Evolutionary conservation across 2,797 vertebrate species (phyloP), one percentile per base, ranked within the genome.

Genomic region (Etheostoma perlongum): DNA sequence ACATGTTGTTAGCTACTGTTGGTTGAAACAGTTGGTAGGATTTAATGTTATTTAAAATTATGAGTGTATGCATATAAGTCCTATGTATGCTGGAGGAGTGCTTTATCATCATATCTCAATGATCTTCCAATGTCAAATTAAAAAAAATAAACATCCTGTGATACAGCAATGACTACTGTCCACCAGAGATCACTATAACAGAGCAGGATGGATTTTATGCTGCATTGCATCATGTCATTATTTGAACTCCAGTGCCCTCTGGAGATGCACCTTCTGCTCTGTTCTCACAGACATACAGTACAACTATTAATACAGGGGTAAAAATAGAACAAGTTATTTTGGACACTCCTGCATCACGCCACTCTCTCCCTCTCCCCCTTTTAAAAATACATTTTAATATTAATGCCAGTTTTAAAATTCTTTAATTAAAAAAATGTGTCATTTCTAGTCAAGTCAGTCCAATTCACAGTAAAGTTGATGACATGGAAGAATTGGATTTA

Each of bases 241-340:
- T 47, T 66, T 86, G 70, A 87, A 84, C 85, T 78, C 1, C 6
- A 63, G 62, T 85, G 18, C 27, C 79, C 74, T 79, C 42, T 27
- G 11, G 1, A 67, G 73, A 76, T 40, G 33, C 52, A 84, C 77
- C 58, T 72, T 81, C 72, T 81, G 62, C 67, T 67, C 15, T 19
- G n/a, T 52, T 65, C 55, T 23, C 58, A 44, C 25, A 67, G 23
- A 30, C 25, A 44, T 44, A 57, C 44, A 64, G 48, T n/a, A 52
- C 8, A 21, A 12, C 25, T 85, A 80, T 69, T n/a, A 81, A 87
- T 84, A 88, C 58, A 44, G 11, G 2, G 2, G 1, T 78, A 77
- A 85, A 79, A 83, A 82, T 85, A 88, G 19, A 6, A 16, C 1
- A 36, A 21, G 57, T 66, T 79, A 78, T 83, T 83, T 74, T 74